Evolutionary conservation across 2,888 invertebrate species (phyloP).

Genomic region (Mayetiola destructor): DNA sequence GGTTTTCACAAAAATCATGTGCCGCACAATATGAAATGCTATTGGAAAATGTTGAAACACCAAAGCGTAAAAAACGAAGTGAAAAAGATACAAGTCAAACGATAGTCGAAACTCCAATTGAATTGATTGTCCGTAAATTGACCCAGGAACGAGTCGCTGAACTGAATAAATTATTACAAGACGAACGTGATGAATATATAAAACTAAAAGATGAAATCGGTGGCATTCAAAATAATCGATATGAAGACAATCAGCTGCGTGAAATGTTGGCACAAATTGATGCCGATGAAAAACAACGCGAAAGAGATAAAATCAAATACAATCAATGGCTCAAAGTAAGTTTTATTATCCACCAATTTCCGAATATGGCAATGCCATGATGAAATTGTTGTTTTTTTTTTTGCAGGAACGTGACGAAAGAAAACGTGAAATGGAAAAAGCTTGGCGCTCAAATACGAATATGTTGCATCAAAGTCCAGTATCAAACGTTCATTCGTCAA

Average conservation of each 20-base stretch:
- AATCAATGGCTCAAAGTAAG: constrained; percentile 39
- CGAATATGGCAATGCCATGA: not conserved
- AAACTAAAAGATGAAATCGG: constrained; percentile 47
- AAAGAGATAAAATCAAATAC: constrained; percentile 49
- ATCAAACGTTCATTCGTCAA: not conserved
- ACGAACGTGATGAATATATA: constrained; percentile 59
- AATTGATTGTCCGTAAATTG: constrained; percentile 60
- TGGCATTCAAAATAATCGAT: constrained; percentile 36
- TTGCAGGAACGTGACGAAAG: constrained; percentile 46
- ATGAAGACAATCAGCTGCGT: constrained; percentile 56
- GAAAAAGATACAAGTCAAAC: constrained; percentile 37
- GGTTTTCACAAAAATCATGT: constrained; percentile 84
- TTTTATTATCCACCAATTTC: constrained; percentile 13
- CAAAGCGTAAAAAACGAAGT: constrained; percentile 67
- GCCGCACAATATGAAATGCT: constrained; percentile 76
- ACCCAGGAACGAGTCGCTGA: constrained; percentile 66
- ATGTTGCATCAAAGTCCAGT: constrained; percentile 11
- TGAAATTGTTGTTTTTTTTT: constrained; percentile 19
- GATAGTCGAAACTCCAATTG: constrained; percentile 54
- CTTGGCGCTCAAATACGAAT: constrained; percentile 38
- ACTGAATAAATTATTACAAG: constrained; percentile 52
- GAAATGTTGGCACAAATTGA: constrained; percentile 63
- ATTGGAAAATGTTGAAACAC: constrained; percentile 67
- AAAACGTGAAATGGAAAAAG: constrained; percentile 44
- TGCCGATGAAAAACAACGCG: constrained; percentile 51